Evolutionary conservation across 1,140 invertebrate genomes (phyloP).

Genomic region (Telenomus remus): DNA sequence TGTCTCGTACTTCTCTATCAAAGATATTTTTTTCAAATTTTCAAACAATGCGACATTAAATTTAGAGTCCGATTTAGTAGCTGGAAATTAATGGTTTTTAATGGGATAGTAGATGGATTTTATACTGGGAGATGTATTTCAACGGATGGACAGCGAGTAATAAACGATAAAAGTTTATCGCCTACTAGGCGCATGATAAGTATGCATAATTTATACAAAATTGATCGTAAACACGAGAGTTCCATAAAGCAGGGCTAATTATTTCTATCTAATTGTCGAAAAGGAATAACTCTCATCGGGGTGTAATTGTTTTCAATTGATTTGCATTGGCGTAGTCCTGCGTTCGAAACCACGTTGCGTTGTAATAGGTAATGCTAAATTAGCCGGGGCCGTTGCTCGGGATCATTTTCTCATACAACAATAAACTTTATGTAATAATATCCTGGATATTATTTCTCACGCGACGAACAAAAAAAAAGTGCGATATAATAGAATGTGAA

Average conservation of each 20-base stretch:
- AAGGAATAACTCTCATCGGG: constrained; percentile 23
- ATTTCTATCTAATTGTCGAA: constrained; percentile 28
- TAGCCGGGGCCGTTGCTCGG: constrained; percentile 37
- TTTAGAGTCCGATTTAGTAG: too few relatives aligned
- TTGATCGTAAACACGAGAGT: too few relatives aligned
- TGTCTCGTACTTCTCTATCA: too few relatives aligned
- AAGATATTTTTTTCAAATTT: too few relatives aligned
- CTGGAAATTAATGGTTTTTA: too few relatives aligned
- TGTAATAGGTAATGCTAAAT: constrained; percentile 49
- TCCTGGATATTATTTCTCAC: constrained; percentile 53
- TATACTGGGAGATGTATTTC: too few relatives aligned
- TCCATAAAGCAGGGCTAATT: constrained; percentile 12
- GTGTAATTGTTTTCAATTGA: constrained; percentile 38
- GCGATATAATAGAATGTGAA: constrained; percentile 51
- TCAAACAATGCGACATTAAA: too few relatives aligned
- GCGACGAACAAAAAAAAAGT: constrained; percentile 24
- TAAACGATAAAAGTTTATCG: too few relatives aligned
- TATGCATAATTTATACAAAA: too few relatives aligned
- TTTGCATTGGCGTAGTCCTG: constrained; percentile 30
- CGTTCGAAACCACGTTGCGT: constrained; percentile 14
- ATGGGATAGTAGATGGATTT: too few relatives aligned
- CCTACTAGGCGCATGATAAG: too few relatives aligned
- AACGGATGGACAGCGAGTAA: too few relatives aligned
- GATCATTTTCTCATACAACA: constrained; percentile 48
- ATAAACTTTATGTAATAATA: constrained; percentile 54